Conservation (phyloP, 2,797 vertebrate species). For the Pseudomugil tenellus region DNA sequence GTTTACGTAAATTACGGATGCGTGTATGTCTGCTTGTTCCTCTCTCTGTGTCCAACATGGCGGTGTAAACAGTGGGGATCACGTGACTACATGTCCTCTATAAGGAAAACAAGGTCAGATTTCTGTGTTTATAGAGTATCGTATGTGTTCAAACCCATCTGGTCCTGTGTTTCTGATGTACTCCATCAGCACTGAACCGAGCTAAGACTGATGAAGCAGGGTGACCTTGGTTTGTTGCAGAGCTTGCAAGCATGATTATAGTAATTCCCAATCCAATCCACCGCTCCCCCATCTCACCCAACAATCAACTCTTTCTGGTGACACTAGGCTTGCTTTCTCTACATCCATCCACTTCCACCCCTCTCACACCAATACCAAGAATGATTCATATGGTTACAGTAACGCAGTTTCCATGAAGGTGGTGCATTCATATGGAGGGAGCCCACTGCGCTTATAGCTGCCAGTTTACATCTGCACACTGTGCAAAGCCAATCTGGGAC, state of each 20-base stretch:
- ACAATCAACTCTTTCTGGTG: conserved; percentile 56
- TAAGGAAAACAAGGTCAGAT: conserved; percentile 15
- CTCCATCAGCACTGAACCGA: conserved; percentile 53
- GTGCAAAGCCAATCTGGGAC: conserved; percentile 15
- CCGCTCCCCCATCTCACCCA: conserved; percentile 44
- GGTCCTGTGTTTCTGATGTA: conserved; percentile 50
- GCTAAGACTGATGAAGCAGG: conserved; percentile 53
- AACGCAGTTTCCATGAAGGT: conserved; percentile 34
- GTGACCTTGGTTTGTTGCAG: conserved; percentile 76
- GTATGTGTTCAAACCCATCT: conserved; percentile 2
- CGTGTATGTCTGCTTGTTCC: no score
- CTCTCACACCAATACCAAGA: conserved; percentile 25
- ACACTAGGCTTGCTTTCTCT: conserved; percentile 58
- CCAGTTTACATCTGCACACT: conserved; percentile 15
- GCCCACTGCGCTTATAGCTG: conserved; percentile 18
- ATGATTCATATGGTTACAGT: conserved; percentile 30
- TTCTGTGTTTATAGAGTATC: conserved; percentile 8
- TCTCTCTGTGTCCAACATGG: no score
- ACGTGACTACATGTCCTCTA: no score
- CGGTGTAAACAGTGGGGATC: no score
- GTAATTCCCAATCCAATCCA: conserved; percentile 65
- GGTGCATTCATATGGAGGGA: conserved; percentile 8
- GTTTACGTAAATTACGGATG: no score
- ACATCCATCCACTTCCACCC: conserved; percentile 27
- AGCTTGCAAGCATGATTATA: conserved; percentile 69